Evolutionary conservation across 2,113 vertebrate genomes (phyloP), one percentile per base, ranked within the genome.

Genomic region (Protobothrops flavoviridis): DNA sequence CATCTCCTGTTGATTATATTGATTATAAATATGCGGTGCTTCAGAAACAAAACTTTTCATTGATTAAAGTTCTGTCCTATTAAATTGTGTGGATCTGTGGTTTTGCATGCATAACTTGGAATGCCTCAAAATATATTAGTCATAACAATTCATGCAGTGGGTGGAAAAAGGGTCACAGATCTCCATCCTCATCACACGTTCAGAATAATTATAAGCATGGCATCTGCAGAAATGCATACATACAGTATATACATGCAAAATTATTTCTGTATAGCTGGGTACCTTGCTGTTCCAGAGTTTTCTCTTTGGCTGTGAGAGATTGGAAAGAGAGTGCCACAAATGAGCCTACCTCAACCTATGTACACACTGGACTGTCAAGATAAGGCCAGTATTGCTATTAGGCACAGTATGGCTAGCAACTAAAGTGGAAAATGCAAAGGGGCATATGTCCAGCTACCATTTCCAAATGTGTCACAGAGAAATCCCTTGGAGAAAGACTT

Each of bases 11-110:
- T 61, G 59, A 92, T 92, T 93, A 69, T 91, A 96, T 45, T 56
- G 64, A 95, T 94, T 95, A 90, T 91, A 95, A 94, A 94, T 94
- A 85, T 48, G 56, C 94, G 87, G 26, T 88, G 85, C 48, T n/a
- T 87, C 29, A 96, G 88, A 85, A 95, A 85, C 4, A 86, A 92
- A 94, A 69, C 85, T 94, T 92, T 92, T 61, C 89, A 91, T 17
- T 88, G 7, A 88, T 88, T 88, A 91, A 87, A 92, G 91, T 94
- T 89, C 88, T 87, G 94, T 74, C 48, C 48, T 33, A 74, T 50
- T 85, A 6, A 29, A 56, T 81, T 81, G 90, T 53, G n/a, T 85
- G 33, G n/a, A 85, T 81, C 15, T 55, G 17, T 52, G 69, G 29
- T 24, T 24, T 57, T 13, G 33, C 33, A 26, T 91, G 43, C 7